Conservation (phyloP, 2,888 invertebrate genomes). For the Therioaphis trifolii region DNA sequence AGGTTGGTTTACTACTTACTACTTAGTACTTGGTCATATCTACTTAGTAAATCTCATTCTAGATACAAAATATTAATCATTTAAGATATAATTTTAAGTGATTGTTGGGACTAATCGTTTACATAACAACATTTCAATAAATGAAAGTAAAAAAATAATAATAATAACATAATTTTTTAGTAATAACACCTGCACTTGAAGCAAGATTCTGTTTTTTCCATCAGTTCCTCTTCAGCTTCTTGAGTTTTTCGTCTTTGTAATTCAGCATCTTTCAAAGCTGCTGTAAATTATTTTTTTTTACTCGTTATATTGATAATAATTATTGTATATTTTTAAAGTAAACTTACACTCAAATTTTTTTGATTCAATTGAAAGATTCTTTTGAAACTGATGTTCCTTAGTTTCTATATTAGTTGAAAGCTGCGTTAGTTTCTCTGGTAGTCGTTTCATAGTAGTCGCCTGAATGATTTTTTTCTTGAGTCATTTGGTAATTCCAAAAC, state of each 20-base stretch:
- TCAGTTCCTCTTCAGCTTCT: constrained; percentile 65
- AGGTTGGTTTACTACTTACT: no score
- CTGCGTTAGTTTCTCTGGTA: constrained; percentile 61
- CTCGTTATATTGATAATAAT: not conserved
- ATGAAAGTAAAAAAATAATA: no score
- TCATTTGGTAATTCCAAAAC: constrained; percentile 70
- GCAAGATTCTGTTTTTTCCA: constrained; percentile 65
- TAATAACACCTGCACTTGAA: constrained; percentile 65
- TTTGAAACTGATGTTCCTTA: constrained; percentile 63
- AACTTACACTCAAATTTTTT: constrained; percentile 64
- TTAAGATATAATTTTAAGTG: no score
- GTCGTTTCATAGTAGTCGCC: constrained; percentile 54
- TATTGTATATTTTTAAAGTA: not conserved
- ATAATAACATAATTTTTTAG: no score
- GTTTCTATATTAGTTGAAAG: constrained; percentile 64
- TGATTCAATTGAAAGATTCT: constrained; percentile 63
- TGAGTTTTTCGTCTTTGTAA: constrained; percentile 65
- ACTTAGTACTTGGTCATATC: no score
- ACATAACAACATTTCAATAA: no score
- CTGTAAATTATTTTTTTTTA: constrained; percentile 64
- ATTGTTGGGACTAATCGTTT: no score
- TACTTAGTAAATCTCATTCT: no score
- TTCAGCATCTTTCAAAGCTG: constrained; percentile 66
- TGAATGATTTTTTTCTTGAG: constrained; percentile 66
- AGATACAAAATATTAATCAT: no score